phyloP scores from a whole-genome alignment of 2,888 invertebrate species.

The Leucozona laternaria region DNA sequence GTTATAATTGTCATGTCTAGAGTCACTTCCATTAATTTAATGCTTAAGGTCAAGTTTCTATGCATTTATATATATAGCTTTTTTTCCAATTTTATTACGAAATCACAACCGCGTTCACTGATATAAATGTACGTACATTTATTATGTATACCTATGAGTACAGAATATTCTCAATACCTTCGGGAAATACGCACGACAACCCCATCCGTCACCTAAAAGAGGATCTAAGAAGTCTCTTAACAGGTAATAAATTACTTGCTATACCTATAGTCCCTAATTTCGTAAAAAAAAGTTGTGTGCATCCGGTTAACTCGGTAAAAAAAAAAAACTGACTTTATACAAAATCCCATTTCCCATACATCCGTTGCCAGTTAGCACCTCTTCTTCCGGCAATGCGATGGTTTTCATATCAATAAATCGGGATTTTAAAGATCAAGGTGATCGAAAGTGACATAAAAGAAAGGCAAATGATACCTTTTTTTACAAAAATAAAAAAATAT shows the following conservation, averaged over 20 bases:
- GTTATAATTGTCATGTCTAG: too few relatives aligned
- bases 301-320: background rate
- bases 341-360: slow-evolving; percentile 63
- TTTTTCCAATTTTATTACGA: too few relatives aligned
- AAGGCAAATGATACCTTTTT: slow-evolving; percentile 27
- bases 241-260: background rate
- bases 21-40: too few relatives aligned
- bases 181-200: background rate
- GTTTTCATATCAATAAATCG: slow-evolving; percentile 50
- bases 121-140: too few relatives aligned
- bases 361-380: slow-evolving; percentile 59
- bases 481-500: background rate
- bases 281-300: background rate
- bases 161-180: background rate
- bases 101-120: too few relatives aligned
- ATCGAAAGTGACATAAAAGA: slow-evolving; percentile 37
- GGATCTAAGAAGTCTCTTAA: background rate
- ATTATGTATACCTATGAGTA: too few relatives aligned
- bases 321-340: background rate
- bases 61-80: too few relatives aligned
- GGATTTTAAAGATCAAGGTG: slow-evolving; percentile 63
- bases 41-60: too few relatives aligned
- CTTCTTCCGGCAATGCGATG: slow-evolving; percentile 45
- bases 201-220: background rate
- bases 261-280: background rate